Conservation (phyloP, 1,140 invertebrate species). For the Ylistrum balloti region DNA sequence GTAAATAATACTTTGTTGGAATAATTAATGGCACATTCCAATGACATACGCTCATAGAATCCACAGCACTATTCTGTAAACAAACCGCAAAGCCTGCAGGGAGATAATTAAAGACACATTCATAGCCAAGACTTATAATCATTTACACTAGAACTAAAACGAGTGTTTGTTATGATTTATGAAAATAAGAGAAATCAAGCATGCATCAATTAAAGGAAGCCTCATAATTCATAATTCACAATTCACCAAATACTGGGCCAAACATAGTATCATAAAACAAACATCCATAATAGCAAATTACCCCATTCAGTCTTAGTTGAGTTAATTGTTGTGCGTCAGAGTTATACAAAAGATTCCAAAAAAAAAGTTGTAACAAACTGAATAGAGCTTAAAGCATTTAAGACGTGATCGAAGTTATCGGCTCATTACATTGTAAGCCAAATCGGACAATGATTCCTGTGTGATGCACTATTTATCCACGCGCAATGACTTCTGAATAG, state of each 20-base stretch:
- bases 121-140: not conserved
- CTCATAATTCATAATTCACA: not conserved
- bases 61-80: not conserved
- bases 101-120: not conserved
- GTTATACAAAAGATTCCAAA: not conserved
- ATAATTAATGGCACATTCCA: not conserved
- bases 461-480: constrained; percentile 13
- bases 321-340: not conserved
- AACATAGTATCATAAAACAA: too few relatives aligned
- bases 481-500: constrained; percentile 21
- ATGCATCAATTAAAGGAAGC: not conserved
- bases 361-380: not conserved
- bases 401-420: not conserved
- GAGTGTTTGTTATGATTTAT: constrained; percentile 8
- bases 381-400: constrained; percentile 13
- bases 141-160: not conserved
- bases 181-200: not conserved
- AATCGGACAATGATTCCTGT: constrained; percentile 13
- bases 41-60: not conserved
- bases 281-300: not conserved
- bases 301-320: not conserved
- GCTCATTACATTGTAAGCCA: not conserved
- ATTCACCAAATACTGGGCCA: not conserved
- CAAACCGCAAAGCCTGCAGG: not conserved
- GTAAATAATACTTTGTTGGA: constrained; percentile 16